Conservation (phyloP, 2,888 invertebrate genomes). For the Camponotus fellah region DNA sequence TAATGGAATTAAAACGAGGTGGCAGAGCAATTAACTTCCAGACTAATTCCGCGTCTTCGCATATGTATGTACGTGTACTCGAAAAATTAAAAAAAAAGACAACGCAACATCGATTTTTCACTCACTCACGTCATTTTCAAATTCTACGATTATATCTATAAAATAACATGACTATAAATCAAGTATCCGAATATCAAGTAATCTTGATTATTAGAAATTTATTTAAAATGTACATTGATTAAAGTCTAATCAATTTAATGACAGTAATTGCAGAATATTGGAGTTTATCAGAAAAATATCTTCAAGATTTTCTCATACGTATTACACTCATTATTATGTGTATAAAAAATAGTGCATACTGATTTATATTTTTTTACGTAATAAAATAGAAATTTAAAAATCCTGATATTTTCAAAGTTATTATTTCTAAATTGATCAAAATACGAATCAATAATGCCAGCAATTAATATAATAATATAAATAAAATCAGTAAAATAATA, state of each 20-base stretch:
- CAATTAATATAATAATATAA: too few relatives aligned
- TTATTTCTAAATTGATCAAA: neutral
- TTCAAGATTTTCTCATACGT: neutral
- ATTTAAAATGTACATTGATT: neutral
- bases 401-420: neutral
- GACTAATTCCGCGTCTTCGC: slow-evolving; percentile 67
- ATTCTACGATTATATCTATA: neutral
- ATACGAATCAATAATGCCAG: too few relatives aligned
- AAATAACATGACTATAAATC: neutral
- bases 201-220: neutral
- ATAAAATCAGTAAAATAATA: too few relatives aligned
- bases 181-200: neutral
- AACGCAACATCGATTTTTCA: slow-evolving; percentile 12
- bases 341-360: neutral
- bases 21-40: slow-evolving; percentile 77
- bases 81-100: neutral
- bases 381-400: neutral
- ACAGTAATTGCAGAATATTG: neutral
- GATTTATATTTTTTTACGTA: neutral
- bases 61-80: slow-evolving; percentile 42
- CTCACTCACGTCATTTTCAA: neutral
- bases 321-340: neutral
- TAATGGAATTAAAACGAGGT: slow-evolving; percentile 81
- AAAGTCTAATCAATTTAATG: neutral
- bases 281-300: neutral